Conservation (phyloP, 2,113 vertebrate genomes). For the Pterocles orientalis region DNA sequence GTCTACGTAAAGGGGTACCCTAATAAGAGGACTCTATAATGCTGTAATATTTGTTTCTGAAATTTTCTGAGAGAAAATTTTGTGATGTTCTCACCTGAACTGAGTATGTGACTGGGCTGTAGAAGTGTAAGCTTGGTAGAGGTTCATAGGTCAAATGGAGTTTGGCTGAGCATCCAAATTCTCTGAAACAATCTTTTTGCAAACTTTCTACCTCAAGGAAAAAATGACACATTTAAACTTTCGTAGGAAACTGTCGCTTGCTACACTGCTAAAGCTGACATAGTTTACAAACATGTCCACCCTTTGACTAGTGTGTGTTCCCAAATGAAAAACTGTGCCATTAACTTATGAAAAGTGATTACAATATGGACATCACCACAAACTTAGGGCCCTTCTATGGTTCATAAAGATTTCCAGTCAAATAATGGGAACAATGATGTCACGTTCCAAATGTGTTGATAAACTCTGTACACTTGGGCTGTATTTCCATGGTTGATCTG, state of each 20-base stretch:
- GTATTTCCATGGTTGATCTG: not conserved
- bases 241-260: not conserved
- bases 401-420: not conserved
- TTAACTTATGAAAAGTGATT: not conserved
- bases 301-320: not conserved
- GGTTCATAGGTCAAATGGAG: not conserved
- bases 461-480: not conserved
- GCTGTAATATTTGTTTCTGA: not conserved
- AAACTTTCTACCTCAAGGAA: not conserved
- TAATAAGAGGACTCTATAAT: not conserved
- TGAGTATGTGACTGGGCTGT: not conserved
- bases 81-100: not conserved
- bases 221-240: not conserved
- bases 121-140: not conserved
- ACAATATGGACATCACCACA: fast-evolving
- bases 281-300: not conserved
- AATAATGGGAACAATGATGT: not conserved
- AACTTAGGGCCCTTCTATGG: not conserved
- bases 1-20: not conserved
- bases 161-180: not conserved
- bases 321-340: not conserved
- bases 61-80: not conserved
- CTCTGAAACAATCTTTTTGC: not conserved
- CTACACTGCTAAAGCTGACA: not conserved
- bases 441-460: not conserved